A percentile compares a stretch with the other conserved stretches of the same genome.
Conservation (phyloP, 2,888 invertebrate genomes). For the Amaurobius ferox region DNA sequence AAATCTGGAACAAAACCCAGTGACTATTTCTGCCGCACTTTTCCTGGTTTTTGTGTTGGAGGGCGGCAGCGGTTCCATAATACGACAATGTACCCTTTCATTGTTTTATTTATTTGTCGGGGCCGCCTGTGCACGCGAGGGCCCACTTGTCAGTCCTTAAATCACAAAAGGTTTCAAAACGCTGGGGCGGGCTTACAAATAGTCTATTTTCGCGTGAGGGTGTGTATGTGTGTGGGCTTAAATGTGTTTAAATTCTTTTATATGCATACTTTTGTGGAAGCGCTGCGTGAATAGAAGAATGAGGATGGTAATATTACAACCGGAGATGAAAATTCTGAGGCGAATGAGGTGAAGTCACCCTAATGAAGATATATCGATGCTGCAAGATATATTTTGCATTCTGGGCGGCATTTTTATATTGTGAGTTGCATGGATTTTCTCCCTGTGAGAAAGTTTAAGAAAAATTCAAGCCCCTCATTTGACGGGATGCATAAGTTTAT, state of each 20-base stretch:
- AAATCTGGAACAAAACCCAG: not conserved
- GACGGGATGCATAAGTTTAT: too few relatives aligned
- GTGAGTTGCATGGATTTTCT: too few relatives aligned
- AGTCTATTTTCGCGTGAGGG: not conserved
- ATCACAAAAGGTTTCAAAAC: slow-evolving; percentile 12
- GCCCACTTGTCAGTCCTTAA: not conserved
- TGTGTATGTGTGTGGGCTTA: not conserved
- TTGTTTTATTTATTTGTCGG: slow-evolving; percentile 8
- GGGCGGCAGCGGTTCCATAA: slow-evolving; percentile 12
- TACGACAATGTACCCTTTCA: not conserved
- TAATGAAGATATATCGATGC: too few relatives aligned
- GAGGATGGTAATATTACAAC: too few relatives aligned
- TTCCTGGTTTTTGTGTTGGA: slow-evolving; percentile 29
- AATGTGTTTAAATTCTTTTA: not conserved
- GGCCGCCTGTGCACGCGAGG: slow-evolving; percentile 6
- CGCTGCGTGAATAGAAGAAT: too few relatives aligned
- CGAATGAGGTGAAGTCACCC: too few relatives aligned
- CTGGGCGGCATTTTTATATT: too few relatives aligned
- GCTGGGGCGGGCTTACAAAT: slow-evolving; percentile 5
- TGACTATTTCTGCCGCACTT: slow-evolving; percentile 16
- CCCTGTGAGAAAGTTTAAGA: too few relatives aligned
- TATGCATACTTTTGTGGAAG: too few relatives aligned
- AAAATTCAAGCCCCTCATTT: too few relatives aligned
- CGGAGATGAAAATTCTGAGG: too few relatives aligned
- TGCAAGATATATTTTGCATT: too few relatives aligned